These are phyloP conservation scores for Drosophila lutescens DNA, from an alignment of 2,888 invertebrate species.

Conservation along the genomic window DNA sequence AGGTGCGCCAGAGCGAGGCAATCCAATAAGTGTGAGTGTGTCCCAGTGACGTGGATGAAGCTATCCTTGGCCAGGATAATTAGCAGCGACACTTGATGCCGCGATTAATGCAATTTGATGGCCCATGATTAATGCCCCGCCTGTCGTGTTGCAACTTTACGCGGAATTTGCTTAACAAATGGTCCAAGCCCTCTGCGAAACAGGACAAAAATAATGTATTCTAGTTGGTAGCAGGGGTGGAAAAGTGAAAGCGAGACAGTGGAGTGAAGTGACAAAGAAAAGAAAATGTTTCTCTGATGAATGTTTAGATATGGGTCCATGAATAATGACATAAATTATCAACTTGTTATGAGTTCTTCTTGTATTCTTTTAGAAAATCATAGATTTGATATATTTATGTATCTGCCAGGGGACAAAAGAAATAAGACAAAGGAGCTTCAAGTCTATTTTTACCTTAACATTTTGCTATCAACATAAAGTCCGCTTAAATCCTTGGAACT, in stretches of 20 bases:
- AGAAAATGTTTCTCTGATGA: conserved; percentile 9
- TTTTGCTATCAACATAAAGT: conserved; percentile 17
- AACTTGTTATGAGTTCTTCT: conserved; percentile 20
- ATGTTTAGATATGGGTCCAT: conserved; percentile 24
- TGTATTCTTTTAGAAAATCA: conserved; percentile 5
- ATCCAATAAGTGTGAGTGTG: conserved; percentile 21
- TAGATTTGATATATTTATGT: conserved; percentile 18
- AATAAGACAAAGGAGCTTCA: background rate
- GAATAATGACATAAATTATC: conserved; percentile 36
- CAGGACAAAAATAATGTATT: conserved; percentile 17
- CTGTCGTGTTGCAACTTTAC: conserved; percentile 58
- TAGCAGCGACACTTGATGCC: conserved; percentile 58
- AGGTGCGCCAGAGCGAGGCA: conserved; percentile 21
- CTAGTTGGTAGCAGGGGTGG: background rate
- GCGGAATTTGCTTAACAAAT: conserved; percentile 68
- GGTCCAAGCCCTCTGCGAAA: conserved; percentile 10
- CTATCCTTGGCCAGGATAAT: conserved; percentile 51
- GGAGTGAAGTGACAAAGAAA: conserved; percentile 12
- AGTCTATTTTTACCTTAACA: background rate
- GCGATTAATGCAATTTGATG: conserved; percentile 66
- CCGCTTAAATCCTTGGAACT: conserved; percentile 1
- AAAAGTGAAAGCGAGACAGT: conserved; percentile 26
- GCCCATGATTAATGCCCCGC: conserved; percentile 65
- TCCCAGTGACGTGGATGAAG: conserved; percentile 1
- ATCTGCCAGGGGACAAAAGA: conserved; percentile 6